phyloP scores from a whole-genome alignment of 2,888 invertebrate species.

The Ligdia adustata region DNA sequence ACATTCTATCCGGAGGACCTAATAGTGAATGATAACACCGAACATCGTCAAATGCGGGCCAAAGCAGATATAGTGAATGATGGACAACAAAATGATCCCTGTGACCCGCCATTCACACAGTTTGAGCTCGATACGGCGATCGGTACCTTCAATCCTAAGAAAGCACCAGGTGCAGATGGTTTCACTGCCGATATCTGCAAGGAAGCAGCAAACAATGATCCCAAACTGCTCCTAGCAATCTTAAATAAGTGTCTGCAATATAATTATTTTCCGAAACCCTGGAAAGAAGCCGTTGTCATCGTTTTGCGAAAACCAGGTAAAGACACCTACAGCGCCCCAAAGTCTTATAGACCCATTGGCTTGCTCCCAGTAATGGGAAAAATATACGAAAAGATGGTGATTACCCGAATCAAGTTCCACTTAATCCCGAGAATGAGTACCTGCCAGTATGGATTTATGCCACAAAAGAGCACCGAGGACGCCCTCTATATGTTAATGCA shows the following conservation, averaged over 20 bases:
- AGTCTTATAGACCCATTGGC: background rate
- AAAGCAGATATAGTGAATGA: background rate
- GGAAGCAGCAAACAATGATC: background rate
- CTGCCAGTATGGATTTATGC: no score
- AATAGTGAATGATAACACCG: background rate
- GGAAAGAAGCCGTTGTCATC: slow-evolving; percentile 1
- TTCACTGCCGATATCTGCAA: background rate
- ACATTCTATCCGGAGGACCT: background rate
- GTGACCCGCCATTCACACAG: no score
- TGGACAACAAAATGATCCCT: background rate
- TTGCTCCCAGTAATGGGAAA: background rate
- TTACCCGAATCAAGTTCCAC: no score
- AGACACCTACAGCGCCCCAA: background rate
- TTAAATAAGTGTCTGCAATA: background rate
- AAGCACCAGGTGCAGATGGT: no score
- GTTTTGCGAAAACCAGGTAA: slow-evolving; percentile 1
- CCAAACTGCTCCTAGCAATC: background rate
- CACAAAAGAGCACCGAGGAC: background rate
- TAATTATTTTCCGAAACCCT: background rate
- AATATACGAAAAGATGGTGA: background rate
- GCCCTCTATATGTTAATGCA: no score
- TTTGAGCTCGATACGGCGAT: no score
- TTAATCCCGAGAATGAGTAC: no score
- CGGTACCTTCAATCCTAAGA: background rate
- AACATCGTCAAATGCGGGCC: background rate